A percentile compares a stretch with the other conserved stretches of the same genome.
Evolutionary conservation across 2,113 vertebrate genomes (phyloP).

Genomic region (Engystomops pustulosus): DNA sequence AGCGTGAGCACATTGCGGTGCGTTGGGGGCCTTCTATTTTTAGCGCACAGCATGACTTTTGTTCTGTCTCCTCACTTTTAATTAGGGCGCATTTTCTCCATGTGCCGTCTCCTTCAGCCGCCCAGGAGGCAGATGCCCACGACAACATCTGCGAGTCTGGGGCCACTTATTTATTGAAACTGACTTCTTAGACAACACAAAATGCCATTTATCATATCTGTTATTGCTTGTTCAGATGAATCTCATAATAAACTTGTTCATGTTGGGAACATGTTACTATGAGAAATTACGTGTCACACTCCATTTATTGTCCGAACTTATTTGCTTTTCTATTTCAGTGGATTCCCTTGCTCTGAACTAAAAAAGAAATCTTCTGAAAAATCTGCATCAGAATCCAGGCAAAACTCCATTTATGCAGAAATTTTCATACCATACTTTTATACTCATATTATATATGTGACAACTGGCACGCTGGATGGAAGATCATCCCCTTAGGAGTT

Average conservation of each 20-base stretch:
- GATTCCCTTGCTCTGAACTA: neutral
- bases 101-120: neutral
- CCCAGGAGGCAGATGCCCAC: no score
- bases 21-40: neutral
- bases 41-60: constrained; percentile 30
- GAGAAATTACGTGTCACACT: neutral
- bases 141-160: constrained; percentile 21
- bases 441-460: no score
- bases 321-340: neutral
- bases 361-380: no score
- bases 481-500: no score
- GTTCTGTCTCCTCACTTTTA: constrained; percentile 33
- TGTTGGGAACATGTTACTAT: neutral
- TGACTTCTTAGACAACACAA: neutral
- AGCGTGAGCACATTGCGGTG: neutral
- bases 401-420: no score
- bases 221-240: neutral
- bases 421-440: no score
- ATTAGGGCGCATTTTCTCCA: constrained; percentile 43
- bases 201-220: neutral
- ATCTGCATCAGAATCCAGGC: no score
- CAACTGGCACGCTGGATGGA: no score
- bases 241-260: neutral
- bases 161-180: neutral
- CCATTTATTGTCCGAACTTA: neutral